These are phyloP conservation scores for Mormyrops boulengeri DNA, from an alignment of 2,797 vertebrate genomes.

Conservation along the genomic window DNA sequence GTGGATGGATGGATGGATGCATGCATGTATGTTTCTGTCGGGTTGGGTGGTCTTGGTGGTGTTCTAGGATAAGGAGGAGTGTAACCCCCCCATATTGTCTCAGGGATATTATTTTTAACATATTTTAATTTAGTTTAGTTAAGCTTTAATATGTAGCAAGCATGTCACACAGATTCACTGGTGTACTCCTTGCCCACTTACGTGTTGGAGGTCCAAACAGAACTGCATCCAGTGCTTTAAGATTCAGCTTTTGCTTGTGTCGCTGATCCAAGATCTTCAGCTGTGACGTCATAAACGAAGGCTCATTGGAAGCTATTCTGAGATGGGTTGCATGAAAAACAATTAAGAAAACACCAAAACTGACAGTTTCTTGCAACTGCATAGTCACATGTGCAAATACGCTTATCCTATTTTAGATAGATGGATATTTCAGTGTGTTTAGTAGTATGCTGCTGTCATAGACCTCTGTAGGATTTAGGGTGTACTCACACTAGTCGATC, in stretches of 20 bases:
- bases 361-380: neutral
- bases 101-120: neutral
- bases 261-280: constrained; percentile 91
- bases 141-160: neutral
- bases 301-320: constrained; percentile 94
- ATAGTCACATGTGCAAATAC: neutral
- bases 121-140: neutral
- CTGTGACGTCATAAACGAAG: constrained; percentile 84
- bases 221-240: constrained; percentile 93
- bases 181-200: constrained; percentile 59
- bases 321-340: constrained; percentile 26
- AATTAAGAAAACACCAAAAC: neutral
- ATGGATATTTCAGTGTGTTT: neutral
- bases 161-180: neutral
- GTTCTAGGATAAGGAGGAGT: neutral
- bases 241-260: constrained; percentile 92
- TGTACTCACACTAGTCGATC: neutral
- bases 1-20: neutral
- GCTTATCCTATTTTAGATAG: neutral
- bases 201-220: constrained; percentile 89
- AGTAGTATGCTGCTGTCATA: neutral
- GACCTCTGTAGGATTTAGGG: neutral
- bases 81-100: neutral
- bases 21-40: neutral
- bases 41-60: neutral